Base-by-base conservation (phyloP, 2,113 vertebrate species). In the Picathartes gymnocephalus region DNA sequence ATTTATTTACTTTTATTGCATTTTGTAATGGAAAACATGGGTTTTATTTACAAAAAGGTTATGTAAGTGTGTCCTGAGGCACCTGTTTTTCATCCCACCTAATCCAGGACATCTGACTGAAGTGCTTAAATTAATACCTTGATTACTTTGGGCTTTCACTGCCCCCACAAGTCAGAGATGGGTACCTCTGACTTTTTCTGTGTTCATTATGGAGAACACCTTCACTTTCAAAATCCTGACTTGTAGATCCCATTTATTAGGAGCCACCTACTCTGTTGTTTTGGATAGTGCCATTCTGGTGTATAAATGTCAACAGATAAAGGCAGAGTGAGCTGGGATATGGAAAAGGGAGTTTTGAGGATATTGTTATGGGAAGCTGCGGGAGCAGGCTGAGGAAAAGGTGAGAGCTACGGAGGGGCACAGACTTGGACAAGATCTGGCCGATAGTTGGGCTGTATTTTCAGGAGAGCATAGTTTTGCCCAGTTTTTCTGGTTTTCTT, bases 1-100 rank as follows among this genome's bases (percentile, higher is more conserved):
- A 82, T 90, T 90, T 94, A 86, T 90, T 88, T 92, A 56, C 50
- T 76, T 94, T 81, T 86, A 70, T 73, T 92, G 60, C 68, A 77
- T 83, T 88, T 90, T 83, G 16, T 78, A 70, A 93, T 81, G 88
- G 82, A 60, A 91, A 92, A 73, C 50, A 31, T 70, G 45, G 18
- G 13, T 73, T 96, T 88, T 80, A 70, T 87, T 93, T 95, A 81
- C 76, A 73, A 76, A 83, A 81, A 82, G 51, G 47, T 82, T 76
- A 66, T 86, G n/a, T 9, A 45, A 73, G 47, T 56, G 40, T 58
- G 19, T 88, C 80, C 76, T 8, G 4, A 73, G 80, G 72, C 62
- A 31, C 10, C 40, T 0, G 0, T 68, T 94, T 84, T 72, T 69
- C 88, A n/a, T 95, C 79, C 71, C 33, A 24, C 70, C 70, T 92